Percentiles rank a stretch among this genome's conserved stretches.
These are phyloP conservation scores for Drosophila tristis DNA, from an alignment of 1,140 invertebrate genomes.

Conservation along the genomic window DNA sequence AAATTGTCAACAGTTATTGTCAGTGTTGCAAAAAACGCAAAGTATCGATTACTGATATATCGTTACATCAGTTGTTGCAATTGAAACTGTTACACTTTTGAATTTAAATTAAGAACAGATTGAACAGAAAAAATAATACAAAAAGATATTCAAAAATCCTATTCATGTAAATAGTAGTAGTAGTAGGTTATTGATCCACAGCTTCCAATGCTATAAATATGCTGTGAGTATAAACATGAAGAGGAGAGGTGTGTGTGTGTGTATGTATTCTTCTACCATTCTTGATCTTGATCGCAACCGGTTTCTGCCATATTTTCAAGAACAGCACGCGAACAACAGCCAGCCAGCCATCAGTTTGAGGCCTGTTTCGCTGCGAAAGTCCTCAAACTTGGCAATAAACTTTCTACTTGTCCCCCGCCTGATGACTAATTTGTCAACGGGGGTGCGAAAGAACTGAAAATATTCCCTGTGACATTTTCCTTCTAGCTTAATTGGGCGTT, in stretches of 20 bases:
- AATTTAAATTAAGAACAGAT: no score
- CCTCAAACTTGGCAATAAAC: background rate
- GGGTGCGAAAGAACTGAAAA: background rate
- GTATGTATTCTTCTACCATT: slow-evolving; percentile 10
- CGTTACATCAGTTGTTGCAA: no score
- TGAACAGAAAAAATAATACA: background rate
- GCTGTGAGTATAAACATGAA: slow-evolving; percentile 4
- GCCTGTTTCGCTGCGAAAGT: slow-evolving; percentile 35
- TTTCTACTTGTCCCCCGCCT: background rate
- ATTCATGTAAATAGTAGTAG: background rate
- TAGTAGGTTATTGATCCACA: slow-evolving; percentile 19
- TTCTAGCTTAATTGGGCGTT: slow-evolving; percentile 31
- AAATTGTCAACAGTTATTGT: no score
- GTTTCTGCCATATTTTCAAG: slow-evolving; percentile 27
- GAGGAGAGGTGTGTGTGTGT: background rate
- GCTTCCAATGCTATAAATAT: slow-evolving; percentile 14
- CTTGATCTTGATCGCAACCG: slow-evolving; percentile 13
- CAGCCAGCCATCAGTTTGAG: slow-evolving; percentile 1
- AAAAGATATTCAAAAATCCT: slow-evolving; percentile 25
- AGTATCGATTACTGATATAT: no score
- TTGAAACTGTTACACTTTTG: no score
- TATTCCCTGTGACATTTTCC: slow-evolving; percentile 51
- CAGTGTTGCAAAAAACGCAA: no score
- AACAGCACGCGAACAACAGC: background rate
- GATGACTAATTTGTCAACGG: slow-evolving; percentile 28